A percentile compares a stretch with the other conserved stretches of the same genome.
Conservation (phyloP, 2,113 vertebrate species). For the Hemicordylus capensis region DNA sequence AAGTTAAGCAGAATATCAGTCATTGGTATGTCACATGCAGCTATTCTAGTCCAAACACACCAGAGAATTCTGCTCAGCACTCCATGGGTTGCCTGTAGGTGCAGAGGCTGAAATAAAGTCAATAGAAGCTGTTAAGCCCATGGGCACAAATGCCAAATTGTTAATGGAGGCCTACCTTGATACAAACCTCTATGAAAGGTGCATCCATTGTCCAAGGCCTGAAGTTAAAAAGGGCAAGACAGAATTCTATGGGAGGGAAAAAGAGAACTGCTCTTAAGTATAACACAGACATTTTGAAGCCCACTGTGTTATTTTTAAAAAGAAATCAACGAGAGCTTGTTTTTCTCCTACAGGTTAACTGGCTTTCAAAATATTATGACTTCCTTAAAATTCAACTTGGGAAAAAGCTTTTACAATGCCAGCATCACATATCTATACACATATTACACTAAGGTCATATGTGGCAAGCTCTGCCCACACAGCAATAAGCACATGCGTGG, state of each 20-base stretch:
- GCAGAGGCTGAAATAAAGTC: conserved; percentile 5
- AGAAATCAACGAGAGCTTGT: no score
- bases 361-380: not conserved
- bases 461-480: no score
- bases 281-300: not conserved
- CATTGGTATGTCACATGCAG: conserved; percentile 2
- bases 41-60: conserved; percentile 12
- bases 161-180: conserved; percentile 4
- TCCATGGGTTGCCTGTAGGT: not conserved
- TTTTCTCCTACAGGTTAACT: not conserved
- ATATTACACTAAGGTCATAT: no score
- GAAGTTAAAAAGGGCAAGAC: conserved; percentile 35
- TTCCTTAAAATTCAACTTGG: not conserved
- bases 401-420: not conserved
- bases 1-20: conserved; percentile 29
- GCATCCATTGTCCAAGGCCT: conserved; percentile 3
- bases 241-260: conserved; percentile 21
- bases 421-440: not conserved
- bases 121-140: not conserved
- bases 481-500: no score
- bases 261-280: conserved; percentile 30
- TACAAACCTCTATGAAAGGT: not conserved
- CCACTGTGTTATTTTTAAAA: not conserved
- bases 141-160: not conserved
- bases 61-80: not conserved